A percentile compares a stretch with the other conserved stretches of the same genome.
Conservation (phyloP, 2,113 vertebrate species). For the Aplodontia rufa region DNA sequence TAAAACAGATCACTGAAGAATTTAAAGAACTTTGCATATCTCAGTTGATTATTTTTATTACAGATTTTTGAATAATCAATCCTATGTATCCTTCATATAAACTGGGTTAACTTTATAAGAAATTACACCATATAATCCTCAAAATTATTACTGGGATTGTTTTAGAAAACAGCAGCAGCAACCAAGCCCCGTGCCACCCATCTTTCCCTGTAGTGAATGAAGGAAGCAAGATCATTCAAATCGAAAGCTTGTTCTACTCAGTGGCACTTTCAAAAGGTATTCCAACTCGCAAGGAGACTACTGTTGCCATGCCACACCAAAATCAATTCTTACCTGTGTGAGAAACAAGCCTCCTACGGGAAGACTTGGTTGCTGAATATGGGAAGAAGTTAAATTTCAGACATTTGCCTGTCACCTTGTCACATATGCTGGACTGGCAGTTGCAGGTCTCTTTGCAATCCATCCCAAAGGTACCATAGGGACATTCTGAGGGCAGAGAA, state of each 20-base stretch:
- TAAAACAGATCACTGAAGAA: neutral
- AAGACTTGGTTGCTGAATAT: conserved; percentile 80
- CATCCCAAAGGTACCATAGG: conserved; percentile 93
- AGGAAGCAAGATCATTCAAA: neutral
- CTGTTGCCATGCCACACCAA: neutral
- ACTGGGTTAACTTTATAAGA: neutral
- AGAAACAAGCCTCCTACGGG: conserved; percentile 82
- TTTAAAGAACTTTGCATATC: conserved; percentile 29
- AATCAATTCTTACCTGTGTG: conserved; percentile 86
- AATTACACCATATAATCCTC: neutral
- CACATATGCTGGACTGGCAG: conserved; percentile 94
- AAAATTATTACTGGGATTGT: neutral
- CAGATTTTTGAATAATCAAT: neutral
- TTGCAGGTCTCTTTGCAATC: conserved; percentile 94
- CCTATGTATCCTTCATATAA: neutral
- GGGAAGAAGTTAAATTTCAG: conserved; percentile 93
- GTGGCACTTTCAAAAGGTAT: neutral
- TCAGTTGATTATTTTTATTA: neutral
- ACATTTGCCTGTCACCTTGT: conserved; percentile 94
- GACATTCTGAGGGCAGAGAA: conserved; percentile 87
- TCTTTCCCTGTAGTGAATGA: neutral
- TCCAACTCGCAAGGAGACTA: neutral
- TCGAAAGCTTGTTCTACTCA: neutral
- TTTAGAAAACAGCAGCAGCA: neutral
- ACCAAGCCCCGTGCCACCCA: neutral